Evolutionary conservation across 2,797 vertebrate genomes (phyloP).

Genomic region (Aldrovandia affinis): DNA sequence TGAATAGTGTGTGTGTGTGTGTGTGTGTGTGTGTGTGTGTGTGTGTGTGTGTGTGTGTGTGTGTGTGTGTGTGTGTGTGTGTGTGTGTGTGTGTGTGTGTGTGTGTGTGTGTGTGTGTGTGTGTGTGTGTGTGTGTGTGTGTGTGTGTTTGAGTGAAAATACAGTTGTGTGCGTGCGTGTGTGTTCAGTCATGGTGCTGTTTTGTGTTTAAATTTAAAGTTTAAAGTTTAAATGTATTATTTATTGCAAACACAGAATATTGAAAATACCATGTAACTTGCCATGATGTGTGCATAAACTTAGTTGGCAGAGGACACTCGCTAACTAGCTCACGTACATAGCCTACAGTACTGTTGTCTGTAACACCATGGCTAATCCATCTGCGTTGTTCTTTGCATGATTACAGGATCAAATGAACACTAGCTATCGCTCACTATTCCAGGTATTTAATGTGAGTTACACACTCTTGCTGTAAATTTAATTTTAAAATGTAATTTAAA

Average conservation of each 20-base stretch:
- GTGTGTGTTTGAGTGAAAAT: conserved; percentile 30
- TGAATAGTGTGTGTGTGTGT: conserved; percentile 48
- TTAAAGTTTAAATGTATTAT: conserved; percentile 17
- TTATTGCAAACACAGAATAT: not conserved
- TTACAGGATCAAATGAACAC: not conserved
- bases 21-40: conserved; percentile 30
- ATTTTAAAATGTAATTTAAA: too few relatives aligned
- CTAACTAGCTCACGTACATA: not conserved
- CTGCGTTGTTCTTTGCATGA: not conserved
- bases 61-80: conserved; percentile 4
- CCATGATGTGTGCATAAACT: not conserved
- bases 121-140: conserved; percentile 48
- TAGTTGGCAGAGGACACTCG: not conserved
- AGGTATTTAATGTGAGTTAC: too few relatives aligned
- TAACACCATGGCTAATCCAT: not conserved
- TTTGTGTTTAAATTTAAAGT: conserved; percentile 37
- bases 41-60: conserved; percentile 46
- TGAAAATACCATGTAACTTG: not conserved
- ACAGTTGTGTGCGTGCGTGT: not conserved
- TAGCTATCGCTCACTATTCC: not conserved
- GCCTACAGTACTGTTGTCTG: not conserved
- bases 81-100: conserved; percentile 46
- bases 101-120: conserved; percentile 16
- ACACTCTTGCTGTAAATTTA: too few relatives aligned
- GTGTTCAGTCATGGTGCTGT: conserved; percentile 15